Evolutionary conservation across 2,888 invertebrate species (phyloP).

Genomic region (Tachina grossa): DNA sequence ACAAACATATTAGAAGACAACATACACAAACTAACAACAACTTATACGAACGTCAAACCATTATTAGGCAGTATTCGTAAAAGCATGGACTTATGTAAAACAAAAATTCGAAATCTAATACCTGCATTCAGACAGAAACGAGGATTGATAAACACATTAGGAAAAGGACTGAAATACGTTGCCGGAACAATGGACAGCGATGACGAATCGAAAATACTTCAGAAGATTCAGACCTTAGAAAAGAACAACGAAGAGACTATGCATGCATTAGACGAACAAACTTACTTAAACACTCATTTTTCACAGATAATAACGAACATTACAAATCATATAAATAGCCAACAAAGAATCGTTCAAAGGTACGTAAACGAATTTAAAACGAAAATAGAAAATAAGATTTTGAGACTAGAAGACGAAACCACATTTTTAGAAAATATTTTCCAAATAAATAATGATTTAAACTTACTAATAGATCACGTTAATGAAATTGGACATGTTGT

Average conservation of each 20-base stretch:
- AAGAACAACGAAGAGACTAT: too few relatives aligned
- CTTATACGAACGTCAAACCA: background rate
- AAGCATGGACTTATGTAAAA: slow-evolving; percentile 1
- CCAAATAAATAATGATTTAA: background rate
- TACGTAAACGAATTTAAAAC: background rate
- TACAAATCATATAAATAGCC: too few relatives aligned
- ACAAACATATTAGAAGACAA: too few relatives aligned
- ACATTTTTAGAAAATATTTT: background rate
- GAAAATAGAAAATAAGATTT: background rate
- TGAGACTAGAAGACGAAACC: background rate
- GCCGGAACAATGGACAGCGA: too few relatives aligned
- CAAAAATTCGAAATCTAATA: background rate
- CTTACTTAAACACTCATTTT: too few relatives aligned
- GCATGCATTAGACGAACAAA: too few relatives aligned
- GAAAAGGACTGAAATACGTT: too few relatives aligned
- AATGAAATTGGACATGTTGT: background rate
- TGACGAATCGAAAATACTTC: too few relatives aligned
- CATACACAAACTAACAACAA: background rate
- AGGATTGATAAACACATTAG: too few relatives aligned
- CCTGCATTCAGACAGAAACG: too few relatives aligned
- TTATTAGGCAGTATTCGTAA: background rate
- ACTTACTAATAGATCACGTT: background rate
- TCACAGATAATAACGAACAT: too few relatives aligned
- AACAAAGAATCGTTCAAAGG: background rate
- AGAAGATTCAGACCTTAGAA: too few relatives aligned